Base-by-base conservation (phyloP, 2,888 invertebrate genomes). In the Diadegma fenestrale region DNA sequence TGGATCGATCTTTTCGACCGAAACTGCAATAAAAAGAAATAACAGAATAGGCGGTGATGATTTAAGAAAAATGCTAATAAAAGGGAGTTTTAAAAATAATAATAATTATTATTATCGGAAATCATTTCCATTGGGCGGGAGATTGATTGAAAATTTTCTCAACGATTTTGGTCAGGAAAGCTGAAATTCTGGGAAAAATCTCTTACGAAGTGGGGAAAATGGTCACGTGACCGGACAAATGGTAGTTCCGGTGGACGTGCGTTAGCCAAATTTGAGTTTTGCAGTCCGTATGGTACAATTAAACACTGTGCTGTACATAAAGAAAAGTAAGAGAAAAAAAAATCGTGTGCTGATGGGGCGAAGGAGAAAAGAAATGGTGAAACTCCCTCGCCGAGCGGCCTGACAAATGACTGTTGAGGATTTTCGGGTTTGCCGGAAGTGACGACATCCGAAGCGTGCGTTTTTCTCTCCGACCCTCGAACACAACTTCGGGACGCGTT, bases 371-470 rank as follows among this genome's bases (percentile, higher is more conserved):
- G 82, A 87, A 37, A 80, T 77, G 63, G 82, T 71, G 80, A 72
- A 64, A 71, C 71, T 85, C 85, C 82, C 84, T 69, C 80, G 61
- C 68, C 37, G 61, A 69, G 61, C 45, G 37, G 69, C 33, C 88
- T 92, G 91, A 92, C 92, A 92, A 92, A 92, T 92, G 91, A 92
- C 89, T 90, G 88, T 88, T 88, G 88, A 90, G 90, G 91, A 91
- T 91, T 91, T 89, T 90, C 88, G 84, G 51, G 88, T 89, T 89
- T 88, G 88, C 84, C 91, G 92, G 91, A 92, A 90, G 90, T 87
- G 91, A 90, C 89, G 90, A 91, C 89, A 89, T 87, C 87, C 87
- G 84, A 75, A 83, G 77, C 85, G 89, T 33, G 30, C 33, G 48
- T 51, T 54, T 48, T 69, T 69, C n/a, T 69, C 33, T 30, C 7